A percentile compares a stretch with the other conserved stretches of the same genome.
These are phyloP conservation scores for Laupala kohalensis DNA, from an alignment of 1,140 invertebrate species.

Conservation along the genomic window DNA sequence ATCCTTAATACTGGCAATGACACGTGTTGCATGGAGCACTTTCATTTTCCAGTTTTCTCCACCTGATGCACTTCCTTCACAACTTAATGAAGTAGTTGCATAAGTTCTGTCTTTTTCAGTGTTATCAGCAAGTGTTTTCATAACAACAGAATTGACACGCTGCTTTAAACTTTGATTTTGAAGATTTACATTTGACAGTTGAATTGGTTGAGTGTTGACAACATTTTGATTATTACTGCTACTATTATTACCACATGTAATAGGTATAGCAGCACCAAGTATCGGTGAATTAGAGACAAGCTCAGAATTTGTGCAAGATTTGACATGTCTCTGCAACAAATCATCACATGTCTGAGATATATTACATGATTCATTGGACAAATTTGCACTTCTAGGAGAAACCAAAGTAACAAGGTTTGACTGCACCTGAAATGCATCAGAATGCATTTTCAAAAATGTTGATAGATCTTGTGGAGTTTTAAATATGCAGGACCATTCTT, in stretches of 20 bases:
- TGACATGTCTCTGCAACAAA: conserved; percentile 25
- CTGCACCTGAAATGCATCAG: conserved; percentile 80
- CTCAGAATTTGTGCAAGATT: conserved; percentile 15
- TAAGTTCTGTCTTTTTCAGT: conserved; percentile 59
- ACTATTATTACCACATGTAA: conserved; percentile 13
- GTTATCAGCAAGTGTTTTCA: conserved; percentile 81
- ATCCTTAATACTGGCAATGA: conserved; percentile 63
- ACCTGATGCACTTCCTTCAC: conserved; percentile 1
- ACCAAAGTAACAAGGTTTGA: conserved; percentile 69
- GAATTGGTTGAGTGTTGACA: conserved; percentile 19
- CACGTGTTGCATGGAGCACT: conserved; percentile 63
- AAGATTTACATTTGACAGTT: conserved; percentile 24
- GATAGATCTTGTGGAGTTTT: conserved; percentile 73
- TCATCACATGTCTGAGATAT: neutral
- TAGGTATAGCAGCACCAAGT: conserved; percentile 5
- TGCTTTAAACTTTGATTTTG: conserved; percentile 66
- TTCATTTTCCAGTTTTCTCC: conserved; percentile 66
- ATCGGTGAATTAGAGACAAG: neutral
- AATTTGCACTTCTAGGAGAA: conserved; percentile 25
- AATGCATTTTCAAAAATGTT: conserved; percentile 79
- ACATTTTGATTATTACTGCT: conserved; percentile 15
- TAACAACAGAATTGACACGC: conserved; percentile 71
- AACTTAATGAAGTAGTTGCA: conserved; percentile 2
- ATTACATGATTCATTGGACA: neutral
- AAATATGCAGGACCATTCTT: conserved; percentile 67